Evolutionary conservation across 2,797 vertebrate genomes (phyloP).

Genomic region (Eulemur rubriventer): DNA sequence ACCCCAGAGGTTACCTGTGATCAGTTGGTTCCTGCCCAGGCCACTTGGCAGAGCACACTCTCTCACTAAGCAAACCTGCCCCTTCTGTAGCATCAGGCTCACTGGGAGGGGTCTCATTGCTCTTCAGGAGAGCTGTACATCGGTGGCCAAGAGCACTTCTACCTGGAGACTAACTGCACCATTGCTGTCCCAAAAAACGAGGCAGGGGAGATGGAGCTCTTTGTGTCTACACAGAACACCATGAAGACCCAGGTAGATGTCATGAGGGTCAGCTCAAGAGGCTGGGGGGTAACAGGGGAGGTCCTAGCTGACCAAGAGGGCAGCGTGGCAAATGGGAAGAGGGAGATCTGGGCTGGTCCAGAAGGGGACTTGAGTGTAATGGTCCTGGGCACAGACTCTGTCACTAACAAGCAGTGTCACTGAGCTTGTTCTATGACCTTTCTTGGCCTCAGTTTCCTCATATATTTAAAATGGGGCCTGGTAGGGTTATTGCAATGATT

Average conservation of each 20-base stretch:
- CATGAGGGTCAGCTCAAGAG: background rate
- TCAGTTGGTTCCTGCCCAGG: background rate
- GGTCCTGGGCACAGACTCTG: background rate
- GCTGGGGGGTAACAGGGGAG: background rate
- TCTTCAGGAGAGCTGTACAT: conserved; percentile 93
- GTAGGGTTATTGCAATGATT: too few relatives aligned
- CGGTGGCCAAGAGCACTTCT: conserved; percentile 98
- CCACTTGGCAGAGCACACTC: accelerated
- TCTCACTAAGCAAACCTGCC: background rate
- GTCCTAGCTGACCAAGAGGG: background rate
- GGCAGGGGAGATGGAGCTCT: conserved; percentile 95
- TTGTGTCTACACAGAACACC: conserved; percentile 93
- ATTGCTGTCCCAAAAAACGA: conserved; percentile 94
- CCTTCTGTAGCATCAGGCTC: background rate
- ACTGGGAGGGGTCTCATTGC: background rate
- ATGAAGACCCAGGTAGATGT: conserved; percentile 87
- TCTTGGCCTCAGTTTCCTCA: background rate
- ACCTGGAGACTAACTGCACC: conserved; percentile 94
- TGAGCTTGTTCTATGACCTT: background rate
- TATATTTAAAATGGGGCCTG: background rate
- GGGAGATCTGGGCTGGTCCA: background rate
- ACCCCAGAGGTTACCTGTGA: background rate
- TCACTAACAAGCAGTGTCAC: background rate
- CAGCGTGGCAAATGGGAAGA: background rate
- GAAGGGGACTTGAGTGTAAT: background rate